Conservation (phyloP, 2,113 vertebrate species). For the Kryptolebias marmoratus region DNA sequence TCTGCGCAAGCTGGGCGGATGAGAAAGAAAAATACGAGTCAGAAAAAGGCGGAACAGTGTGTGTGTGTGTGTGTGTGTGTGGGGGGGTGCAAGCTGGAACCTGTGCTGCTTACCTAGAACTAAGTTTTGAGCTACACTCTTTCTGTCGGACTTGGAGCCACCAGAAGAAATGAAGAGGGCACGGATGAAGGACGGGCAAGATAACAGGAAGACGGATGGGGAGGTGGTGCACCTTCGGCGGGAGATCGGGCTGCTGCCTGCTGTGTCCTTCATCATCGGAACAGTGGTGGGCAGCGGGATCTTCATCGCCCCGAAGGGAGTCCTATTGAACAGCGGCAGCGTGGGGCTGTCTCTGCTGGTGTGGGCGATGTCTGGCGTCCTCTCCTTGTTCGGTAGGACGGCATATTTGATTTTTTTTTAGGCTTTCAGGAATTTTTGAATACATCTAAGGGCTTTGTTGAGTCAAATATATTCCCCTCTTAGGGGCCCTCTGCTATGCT, state of each 20-base stretch:
- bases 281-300: conserved; percentile 91
- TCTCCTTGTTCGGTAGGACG: conserved; percentile 86
- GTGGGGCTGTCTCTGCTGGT: conserved; percentile 87
- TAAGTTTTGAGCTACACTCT: background rate
- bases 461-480: background rate
- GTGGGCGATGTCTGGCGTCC: conserved; percentile 85
- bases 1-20: conserved; percentile 35
- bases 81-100: conserved; percentile 2
- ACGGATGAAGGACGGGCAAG: conserved; percentile 20
- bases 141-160: background rate
- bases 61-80: too few species aligned
- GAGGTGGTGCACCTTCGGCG: conserved; percentile 69
- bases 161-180: conserved; percentile 36
- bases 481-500: conserved; percentile 89
- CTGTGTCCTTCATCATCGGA: conserved; percentile 83
- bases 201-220: conserved; percentile 2
- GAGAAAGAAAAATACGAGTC: conserved; percentile 20
- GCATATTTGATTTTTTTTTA: background rate
- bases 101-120: background rate
- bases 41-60: background rate
- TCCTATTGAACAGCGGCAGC: conserved; percentile 86
- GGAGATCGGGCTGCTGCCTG: conserved; percentile 82
- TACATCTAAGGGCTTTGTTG: too few species aligned
- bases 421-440: too few species aligned
- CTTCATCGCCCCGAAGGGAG: conserved; percentile 90